Conservation (phyloP, 2,888 invertebrate genomes). For the Holacanthella duospinosa region DNA sequence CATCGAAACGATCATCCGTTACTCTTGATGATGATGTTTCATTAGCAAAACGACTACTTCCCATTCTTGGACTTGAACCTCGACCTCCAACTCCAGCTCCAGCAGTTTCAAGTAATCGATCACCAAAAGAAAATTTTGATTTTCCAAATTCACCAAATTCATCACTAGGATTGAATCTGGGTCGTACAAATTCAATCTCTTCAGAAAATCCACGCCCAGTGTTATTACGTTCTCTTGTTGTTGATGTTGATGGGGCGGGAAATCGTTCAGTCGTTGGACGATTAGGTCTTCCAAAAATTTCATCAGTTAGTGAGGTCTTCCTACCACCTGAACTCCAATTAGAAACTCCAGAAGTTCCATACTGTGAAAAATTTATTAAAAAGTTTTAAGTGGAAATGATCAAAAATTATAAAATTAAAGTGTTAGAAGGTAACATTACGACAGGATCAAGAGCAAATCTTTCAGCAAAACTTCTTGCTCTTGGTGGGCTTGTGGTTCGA, state of each 20-base stretch:
- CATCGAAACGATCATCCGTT: constrained; percentile 27
- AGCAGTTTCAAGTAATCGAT: constrained; percentile 31
- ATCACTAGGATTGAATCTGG: neutral
- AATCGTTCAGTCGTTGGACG: neutral
- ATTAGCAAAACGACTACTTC: constrained; percentile 16
- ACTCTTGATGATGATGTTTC: constrained; percentile 10
- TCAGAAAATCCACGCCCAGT: neutral
- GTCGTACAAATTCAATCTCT: neutral
- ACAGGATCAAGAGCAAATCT: constrained; percentile 30
- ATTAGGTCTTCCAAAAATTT: neutral
- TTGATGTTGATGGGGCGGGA: too few relatives aligned
- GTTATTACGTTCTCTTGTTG: too few relatives aligned
- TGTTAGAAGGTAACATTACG: neutral
- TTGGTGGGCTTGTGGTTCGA: constrained; percentile 28
- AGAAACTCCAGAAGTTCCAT: constrained; percentile 1
- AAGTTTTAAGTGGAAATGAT: neutral
- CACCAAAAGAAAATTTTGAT: constrained; percentile 27
- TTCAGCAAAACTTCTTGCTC: constrained; percentile 32
- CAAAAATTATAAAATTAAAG: neutral
- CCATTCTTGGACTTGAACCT: constrained; percentile 10
- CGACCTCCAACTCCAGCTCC: constrained; percentile 22
- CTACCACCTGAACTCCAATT: neutral
- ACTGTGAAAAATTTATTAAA: neutral
- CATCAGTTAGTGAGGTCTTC: constrained; percentile 1
- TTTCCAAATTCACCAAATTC: constrained; percentile 8